These are phyloP conservation scores for Proterorhinus semilunaris DNA, from an alignment of 2,113 vertebrate species.

Conservation along the genomic window DNA sequence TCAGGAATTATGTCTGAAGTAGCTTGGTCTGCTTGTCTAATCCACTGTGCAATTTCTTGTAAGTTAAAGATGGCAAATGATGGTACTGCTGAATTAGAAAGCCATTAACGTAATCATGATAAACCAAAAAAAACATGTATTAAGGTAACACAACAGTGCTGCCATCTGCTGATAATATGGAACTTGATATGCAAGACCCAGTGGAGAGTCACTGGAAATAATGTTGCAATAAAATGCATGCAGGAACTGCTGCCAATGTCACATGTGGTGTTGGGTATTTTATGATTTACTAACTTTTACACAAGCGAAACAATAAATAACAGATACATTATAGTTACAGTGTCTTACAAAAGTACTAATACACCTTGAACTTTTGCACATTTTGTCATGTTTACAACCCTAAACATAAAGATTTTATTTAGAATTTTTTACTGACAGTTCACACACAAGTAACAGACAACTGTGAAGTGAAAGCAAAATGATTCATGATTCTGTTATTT, in stretches of 20 bases:
- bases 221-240: slow-evolving; percentile 50
- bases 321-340: too few relatives aligned
- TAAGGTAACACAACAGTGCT: neutral
- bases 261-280: slow-evolving; percentile 17
- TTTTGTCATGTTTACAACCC: too few relatives aligned
- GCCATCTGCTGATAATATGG: slow-evolving; percentile 8
- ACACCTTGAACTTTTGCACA: too few relatives aligned
- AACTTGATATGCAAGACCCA: slow-evolving; percentile 34
- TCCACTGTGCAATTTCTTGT: neutral
- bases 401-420: too few relatives aligned
- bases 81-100: neutral
- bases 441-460: too few relatives aligned
- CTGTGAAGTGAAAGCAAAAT: too few relatives aligned
- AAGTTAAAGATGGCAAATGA: neutral
- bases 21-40: slow-evolving; percentile 9
- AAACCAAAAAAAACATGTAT: slow-evolving; percentile 1
- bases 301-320: too few relatives aligned
- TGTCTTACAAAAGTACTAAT: too few relatives aligned
- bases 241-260: slow-evolving; percentile 24
- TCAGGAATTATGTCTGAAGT: slow-evolving; percentile 50
- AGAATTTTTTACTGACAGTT: too few relatives aligned
- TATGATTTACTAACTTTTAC: slow-evolving; percentile 8
- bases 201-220: slow-evolving; percentile 30
- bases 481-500: too few relatives aligned
- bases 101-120: slow-evolving; percentile 26